Percentiles rank a stretch among this genome's conserved stretches.
phyloP scores from a whole-genome alignment of 2,113 vertebrate genomes.

The Pyrgilauda ruficollis region DNA sequence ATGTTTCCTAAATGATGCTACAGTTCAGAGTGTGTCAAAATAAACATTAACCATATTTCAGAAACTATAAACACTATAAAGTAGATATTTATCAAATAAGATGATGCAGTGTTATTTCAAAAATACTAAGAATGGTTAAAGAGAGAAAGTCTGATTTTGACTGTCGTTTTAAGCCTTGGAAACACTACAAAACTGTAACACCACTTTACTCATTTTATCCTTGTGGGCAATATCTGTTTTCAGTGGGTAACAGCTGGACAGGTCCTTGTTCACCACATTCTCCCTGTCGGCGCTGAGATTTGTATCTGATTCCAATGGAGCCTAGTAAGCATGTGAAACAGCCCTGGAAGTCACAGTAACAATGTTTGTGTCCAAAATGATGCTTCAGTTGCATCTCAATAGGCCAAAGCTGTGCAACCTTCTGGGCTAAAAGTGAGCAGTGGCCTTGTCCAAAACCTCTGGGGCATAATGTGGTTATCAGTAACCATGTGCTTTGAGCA shows the following conservation, averaged over 20 bases:
- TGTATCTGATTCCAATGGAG: not conserved
- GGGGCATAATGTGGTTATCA: fast-evolving
- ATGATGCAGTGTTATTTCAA: not conserved
- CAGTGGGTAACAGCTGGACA: not conserved
- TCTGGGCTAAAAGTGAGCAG: not conserved
- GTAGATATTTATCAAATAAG: not conserved
- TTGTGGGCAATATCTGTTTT: not conserved
- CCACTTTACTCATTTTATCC: not conserved
- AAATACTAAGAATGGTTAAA: not conserved
- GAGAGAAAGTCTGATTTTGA: not conserved
- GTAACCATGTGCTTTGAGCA: not conserved
- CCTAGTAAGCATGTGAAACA: not conserved
- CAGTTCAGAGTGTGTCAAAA: not conserved
- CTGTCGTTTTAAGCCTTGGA: not conserved
- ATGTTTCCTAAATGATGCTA: not conserved
- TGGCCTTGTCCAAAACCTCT: not conserved
- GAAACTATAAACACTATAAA: not conserved
- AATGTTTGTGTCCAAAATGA: not conserved
- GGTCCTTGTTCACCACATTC: not conserved
- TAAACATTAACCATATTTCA: not conserved
- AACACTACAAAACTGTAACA: not conserved
- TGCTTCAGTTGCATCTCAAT: not conserved
- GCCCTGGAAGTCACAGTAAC: not conserved
- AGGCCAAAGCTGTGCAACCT: not conserved
- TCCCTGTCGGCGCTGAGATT: not conserved